phyloP scores from a whole-genome alignment of 2,888 invertebrate species.

The Chrysolina haemoptera region DNA sequence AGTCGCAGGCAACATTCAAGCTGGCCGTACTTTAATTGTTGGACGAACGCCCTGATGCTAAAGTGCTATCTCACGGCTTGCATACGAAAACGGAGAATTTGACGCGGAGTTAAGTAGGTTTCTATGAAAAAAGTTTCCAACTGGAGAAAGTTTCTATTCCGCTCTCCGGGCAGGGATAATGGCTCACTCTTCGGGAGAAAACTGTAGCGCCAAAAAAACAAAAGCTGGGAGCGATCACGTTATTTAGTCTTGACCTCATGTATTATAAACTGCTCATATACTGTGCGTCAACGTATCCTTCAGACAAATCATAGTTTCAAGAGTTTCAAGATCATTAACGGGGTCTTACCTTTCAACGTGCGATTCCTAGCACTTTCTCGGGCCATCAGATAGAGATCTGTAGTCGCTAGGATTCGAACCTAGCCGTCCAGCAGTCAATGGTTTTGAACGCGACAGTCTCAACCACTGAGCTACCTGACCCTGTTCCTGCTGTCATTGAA shows the following conservation, averaged over 20 bases:
- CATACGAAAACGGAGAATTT: slow-evolving; percentile 59
- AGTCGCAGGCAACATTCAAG: slow-evolving; percentile 56
- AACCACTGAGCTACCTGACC: no score
- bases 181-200: background rate
- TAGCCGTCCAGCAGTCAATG: no score
- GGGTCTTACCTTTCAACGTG: no score
- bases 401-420: no score
- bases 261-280: background rate
- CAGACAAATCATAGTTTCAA: no score
- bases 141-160: slow-evolving; percentile 23
- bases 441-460: no score
- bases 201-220: background rate
- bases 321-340: no score
- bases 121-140: slow-evolving; percentile 38
- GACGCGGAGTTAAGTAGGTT: slow-evolving; percentile 52
- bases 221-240: background rate
- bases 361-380: no score
- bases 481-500: no score
- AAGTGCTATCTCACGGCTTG: slow-evolving; percentile 61
- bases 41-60: slow-evolving; percentile 60
- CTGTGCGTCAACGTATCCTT: no score
- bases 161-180: slow-evolving; percentile 7
- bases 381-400: no score
- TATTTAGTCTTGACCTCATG: background rate
- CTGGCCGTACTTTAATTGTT: slow-evolving; percentile 60